These are phyloP conservation scores for Lithophane leautieri DNA, from an alignment of 2,888 invertebrate genomes.

Conservation along the genomic window DNA sequence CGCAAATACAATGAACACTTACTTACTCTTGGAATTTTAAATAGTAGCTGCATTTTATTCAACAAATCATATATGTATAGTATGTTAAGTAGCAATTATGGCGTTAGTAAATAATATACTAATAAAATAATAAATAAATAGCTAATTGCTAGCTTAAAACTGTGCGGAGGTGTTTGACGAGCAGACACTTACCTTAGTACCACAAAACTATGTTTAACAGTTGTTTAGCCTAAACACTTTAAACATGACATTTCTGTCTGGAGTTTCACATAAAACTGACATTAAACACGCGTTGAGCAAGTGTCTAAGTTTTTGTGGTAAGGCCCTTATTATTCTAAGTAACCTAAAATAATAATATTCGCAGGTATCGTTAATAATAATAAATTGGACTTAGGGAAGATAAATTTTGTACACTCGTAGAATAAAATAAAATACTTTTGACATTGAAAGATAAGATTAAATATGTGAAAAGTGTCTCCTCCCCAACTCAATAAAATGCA, in stretches of 20 bases:
- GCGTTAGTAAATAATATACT: constrained; percentile 16
- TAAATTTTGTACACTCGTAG: not conserved
- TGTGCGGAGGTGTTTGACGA: constrained; percentile 21
- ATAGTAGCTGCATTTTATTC: not conserved
- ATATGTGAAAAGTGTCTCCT: constrained; percentile 7
- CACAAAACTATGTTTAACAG: too few relatives aligned
- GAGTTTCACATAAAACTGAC: too few relatives aligned
- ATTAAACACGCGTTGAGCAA: too few relatives aligned
- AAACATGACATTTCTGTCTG: too few relatives aligned
- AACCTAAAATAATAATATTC: not conserved
- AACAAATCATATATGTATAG: not conserved
- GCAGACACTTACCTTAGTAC: not conserved
- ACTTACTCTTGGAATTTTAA: not conserved
- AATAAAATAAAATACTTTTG: not conserved
- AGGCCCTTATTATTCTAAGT: not conserved
- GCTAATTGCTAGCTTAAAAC: constrained; percentile 35
- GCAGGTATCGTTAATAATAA: not conserved
- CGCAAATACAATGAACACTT: not conserved
- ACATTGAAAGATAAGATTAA: not conserved
- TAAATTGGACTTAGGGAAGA: not conserved
- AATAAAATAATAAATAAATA: constrained; percentile 28
- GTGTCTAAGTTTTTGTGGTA: too few relatives aligned
- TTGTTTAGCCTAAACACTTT: too few relatives aligned
- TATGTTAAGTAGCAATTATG: constrained; percentile 24
- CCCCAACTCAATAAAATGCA: constrained; percentile 35